These are phyloP conservation scores for Oophaga sylvatica DNA, from an alignment of 2,797 vertebrate species.

Conservation along the genomic window DNA sequence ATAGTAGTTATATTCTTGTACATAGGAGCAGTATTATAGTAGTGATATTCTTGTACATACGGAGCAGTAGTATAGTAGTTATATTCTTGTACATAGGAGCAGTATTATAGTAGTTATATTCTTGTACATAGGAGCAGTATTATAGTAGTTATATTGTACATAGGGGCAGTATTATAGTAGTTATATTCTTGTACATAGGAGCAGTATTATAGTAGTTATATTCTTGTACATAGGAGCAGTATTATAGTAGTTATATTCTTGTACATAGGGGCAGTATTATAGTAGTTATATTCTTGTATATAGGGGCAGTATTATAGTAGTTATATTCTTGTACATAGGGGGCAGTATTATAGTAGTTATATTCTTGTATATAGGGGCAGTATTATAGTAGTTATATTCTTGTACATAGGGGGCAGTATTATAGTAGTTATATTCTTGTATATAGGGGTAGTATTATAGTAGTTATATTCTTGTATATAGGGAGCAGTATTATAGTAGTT, in stretches of 20 bases:
- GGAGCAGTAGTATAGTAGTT: background rate
- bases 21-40: too few species aligned
- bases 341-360: conserved; percentile 1
- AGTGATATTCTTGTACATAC: conserved; percentile 21
- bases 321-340: conserved; percentile 17
- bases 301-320: conserved; percentile 5
- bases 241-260: conserved; percentile 16
- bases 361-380: conserved; percentile 5
- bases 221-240: conserved; percentile 8
- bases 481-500: conserved; percentile 2
- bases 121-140: conserved; percentile 10
- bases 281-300: conserved; percentile 12
- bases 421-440: conserved; percentile 17
- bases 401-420: conserved; percentile 6
- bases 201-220: too few species aligned
- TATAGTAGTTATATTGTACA: conserved; percentile 14
- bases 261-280: conserved; percentile 6
- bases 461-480: conserved; percentile 16
- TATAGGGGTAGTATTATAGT: background rate
- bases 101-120: too few species aligned
- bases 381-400: conserved; percentile 16
- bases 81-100: background rate
- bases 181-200: background rate
- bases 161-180: conserved; percentile 5
- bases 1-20: conserved; percentile 9